Percentiles rank a stretch among this genome's conserved stretches.
Evolutionary conservation across 1,140 invertebrate species (phyloP).

Genomic region (Asbolus verrucosus): DNA sequence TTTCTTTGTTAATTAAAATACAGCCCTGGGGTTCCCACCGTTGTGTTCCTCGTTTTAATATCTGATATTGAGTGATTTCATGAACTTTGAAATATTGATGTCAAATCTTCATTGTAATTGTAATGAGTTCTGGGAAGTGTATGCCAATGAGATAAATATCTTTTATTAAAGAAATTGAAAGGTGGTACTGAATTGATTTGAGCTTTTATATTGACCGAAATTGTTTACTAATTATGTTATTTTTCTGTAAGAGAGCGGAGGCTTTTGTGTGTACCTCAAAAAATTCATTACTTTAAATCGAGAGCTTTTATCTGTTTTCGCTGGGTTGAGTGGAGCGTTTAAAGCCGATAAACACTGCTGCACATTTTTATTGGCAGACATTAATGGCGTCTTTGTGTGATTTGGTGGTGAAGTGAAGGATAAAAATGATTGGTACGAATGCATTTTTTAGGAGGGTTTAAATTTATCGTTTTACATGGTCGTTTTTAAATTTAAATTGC

Average conservation of each 20-base stretch:
- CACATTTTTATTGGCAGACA: slow-evolving; percentile 9
- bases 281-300: slow-evolving; percentile 32
- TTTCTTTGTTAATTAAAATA: too few species aligned
- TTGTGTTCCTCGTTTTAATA: too few species aligned
- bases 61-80: too few species aligned
- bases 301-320: slow-evolving; percentile 13
- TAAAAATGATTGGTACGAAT: slow-evolving; percentile 10
- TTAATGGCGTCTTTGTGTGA: slow-evolving; percentile 6
- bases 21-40: too few species aligned
- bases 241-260: slow-evolving; percentile 8
- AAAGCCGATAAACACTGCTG: slow-evolving; percentile 18
- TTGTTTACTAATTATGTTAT: too few species aligned
- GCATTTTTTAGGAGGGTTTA: slow-evolving; percentile 2
- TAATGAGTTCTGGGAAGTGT: too few species aligned
- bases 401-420: background rate
- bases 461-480: background rate
- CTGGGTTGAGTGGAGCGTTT: slow-evolving; percentile 2
- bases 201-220: too few species aligned
- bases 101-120: too few species aligned
- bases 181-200: too few species aligned
- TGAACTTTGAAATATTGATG: too few species aligned
- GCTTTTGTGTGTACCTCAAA: slow-evolving; percentile 4
- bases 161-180: too few species aligned
- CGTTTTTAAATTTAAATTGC: slow-evolving; percentile 20
- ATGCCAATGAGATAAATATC: too few species aligned